These are phyloP conservation scores for Sympetrum striolatum DNA, from an alignment of 2,888 invertebrate species.

Conservation along the genomic window DNA sequence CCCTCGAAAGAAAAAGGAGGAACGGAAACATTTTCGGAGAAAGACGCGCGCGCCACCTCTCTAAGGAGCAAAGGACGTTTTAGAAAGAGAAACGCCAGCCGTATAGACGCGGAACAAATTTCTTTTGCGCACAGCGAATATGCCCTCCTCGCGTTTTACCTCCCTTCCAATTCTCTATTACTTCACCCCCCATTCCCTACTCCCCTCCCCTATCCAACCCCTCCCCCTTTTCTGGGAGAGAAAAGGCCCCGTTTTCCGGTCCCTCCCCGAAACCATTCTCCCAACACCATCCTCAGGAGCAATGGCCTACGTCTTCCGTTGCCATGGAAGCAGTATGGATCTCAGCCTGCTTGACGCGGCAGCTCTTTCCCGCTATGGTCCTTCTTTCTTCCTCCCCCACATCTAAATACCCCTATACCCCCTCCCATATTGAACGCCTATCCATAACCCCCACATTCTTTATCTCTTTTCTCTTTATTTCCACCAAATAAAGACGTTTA, in stretches of 20 bases:
- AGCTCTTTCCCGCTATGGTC: neutral
- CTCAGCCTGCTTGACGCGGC: conserved; percentile 29
- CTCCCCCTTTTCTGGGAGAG: neutral
- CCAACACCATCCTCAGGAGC: conserved; percentile 10
- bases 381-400: neutral
- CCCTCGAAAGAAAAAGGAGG: neutral
- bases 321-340: conserved; percentile 41
- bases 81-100: neutral
- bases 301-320: conserved; percentile 43
- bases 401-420: neutral
- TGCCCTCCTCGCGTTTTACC: neutral
- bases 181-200: neutral
- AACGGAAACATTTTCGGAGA: neutral
- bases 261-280: neutral
- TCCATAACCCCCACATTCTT: neutral
- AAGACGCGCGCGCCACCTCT: neutral
- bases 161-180: neutral
- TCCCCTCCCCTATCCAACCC: neutral
- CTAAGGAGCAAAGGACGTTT: neutral
- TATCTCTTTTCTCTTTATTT: neutral
- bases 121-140: neutral
- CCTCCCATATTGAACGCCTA: neutral
- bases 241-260: neutral
- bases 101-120: neutral
- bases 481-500: neutral